Evolutionary conservation across 2,888 invertebrate species (phyloP).

Genomic region (Eupsilia transversa): DNA sequence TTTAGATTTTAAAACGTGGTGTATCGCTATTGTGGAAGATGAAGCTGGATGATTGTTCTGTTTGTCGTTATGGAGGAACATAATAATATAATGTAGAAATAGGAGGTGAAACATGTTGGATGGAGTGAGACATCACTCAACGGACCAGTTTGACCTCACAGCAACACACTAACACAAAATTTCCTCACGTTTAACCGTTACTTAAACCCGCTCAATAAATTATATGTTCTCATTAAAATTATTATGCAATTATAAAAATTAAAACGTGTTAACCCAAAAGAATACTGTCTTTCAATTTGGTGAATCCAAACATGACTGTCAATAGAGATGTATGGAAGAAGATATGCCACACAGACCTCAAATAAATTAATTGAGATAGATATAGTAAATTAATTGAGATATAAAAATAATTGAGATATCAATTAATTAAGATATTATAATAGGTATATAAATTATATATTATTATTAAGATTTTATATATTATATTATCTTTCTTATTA

Average conservation of each 20-base stretch:
- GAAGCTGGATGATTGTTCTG: background rate
- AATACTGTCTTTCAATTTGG: background rate
- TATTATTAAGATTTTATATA: too few relatives aligned
- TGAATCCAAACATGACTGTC: background rate
- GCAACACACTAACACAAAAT: background rate
- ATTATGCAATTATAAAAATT: background rate
- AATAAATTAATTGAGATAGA: background rate
- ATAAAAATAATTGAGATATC: too few relatives aligned
- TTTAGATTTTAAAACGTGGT: conserved; percentile 17
- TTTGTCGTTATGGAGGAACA: background rate
- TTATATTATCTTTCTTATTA: too few relatives aligned
- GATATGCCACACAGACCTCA: background rate
- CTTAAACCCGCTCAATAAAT: background rate
- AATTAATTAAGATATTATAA: too few relatives aligned
- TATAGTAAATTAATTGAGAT: too few relatives aligned
- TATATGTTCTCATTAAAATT: background rate
- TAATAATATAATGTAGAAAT: background rate
- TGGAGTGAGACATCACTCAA: background rate
- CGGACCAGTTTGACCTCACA: background rate
- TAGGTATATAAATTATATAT: too few relatives aligned
- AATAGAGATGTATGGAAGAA: background rate
- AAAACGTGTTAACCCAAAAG: background rate
- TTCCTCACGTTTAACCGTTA: background rate
- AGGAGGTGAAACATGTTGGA: background rate
- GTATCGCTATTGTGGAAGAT: background rate